phyloP scores from a whole-genome alignment of 2,113 vertebrate genomes.

The Antechinus stuartii region DNA sequence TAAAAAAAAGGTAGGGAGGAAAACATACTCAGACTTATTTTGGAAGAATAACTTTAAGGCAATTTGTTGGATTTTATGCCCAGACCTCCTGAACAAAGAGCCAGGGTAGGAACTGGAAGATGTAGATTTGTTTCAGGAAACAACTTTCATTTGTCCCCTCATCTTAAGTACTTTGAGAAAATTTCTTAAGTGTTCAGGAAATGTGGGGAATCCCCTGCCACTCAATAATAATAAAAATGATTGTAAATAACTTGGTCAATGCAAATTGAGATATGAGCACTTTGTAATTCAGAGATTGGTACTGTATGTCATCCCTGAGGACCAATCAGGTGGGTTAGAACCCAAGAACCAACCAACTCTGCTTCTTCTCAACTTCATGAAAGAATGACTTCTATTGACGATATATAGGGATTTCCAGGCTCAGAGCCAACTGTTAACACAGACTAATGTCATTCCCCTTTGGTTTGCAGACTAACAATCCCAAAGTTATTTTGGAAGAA shows the following conservation, averaged over 20 bases:
- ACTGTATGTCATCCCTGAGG: not conserved
- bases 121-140: slow-evolving; percentile 49
- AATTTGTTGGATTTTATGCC: slow-evolving; percentile 33
- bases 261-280: not conserved
- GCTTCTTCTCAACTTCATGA: not conserved
- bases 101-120: not conserved
- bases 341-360: not conserved
- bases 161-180: slow-evolving; percentile 39
- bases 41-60: not conserved
- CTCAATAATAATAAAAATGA: slow-evolving; percentile 8
- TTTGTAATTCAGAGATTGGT: not conserved
- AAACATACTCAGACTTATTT: not conserved
- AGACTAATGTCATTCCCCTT: not conserved
- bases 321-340: not conserved
- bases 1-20: slow-evolving; percentile 1
- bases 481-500: not conserved
- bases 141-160: slow-evolving; percentile 12
- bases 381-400: not conserved
- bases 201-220: slow-evolving; percentile 31
- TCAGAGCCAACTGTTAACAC: not conserved
- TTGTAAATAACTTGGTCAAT: slow-evolving; percentile 42
- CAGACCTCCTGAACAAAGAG: not conserved
- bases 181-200: slow-evolving; percentile 48
- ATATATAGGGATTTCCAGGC: not conserved
- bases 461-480: not conserved